Conservation (phyloP, 2,113 vertebrate species). For the Turnix velox region DNA sequence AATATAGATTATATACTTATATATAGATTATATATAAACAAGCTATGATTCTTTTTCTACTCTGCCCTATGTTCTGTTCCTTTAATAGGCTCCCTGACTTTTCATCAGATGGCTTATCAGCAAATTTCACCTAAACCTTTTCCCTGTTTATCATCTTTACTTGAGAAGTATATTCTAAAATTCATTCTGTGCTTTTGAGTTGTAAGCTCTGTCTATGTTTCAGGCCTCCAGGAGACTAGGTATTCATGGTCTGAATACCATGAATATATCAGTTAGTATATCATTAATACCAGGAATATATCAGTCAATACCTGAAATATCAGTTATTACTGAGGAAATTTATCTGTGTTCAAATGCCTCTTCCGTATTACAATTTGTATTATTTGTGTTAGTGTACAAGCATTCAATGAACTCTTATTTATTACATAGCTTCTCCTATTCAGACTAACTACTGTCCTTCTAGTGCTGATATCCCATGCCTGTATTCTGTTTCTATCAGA, state of each 20-base stretch:
- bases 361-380: neutral
- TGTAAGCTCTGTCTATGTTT: neutral
- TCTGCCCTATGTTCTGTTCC: neutral
- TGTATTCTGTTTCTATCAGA: neutral
- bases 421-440: neutral
- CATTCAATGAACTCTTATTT: neutral
- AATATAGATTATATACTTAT: neutral
- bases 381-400: neutral
- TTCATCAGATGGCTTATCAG: neutral
- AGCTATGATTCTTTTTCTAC: neutral
- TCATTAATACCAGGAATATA: no score
- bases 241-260: neutral
- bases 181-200: neutral
- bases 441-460: neutral
- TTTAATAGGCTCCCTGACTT: neutral
- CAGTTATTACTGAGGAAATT: neutral
- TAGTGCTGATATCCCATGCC: neutral
- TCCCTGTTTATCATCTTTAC: neutral
- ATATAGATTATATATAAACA: no score
- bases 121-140: neutral
- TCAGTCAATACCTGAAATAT: neutral
- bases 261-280: no score
- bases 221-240: neutral
- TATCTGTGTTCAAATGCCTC: neutral
- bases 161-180: neutral